Percentiles rank a stretch among this genome's conserved stretches.
Conservation (phyloP, 2,888 invertebrate genomes). For the Apodemia zela region DNA sequence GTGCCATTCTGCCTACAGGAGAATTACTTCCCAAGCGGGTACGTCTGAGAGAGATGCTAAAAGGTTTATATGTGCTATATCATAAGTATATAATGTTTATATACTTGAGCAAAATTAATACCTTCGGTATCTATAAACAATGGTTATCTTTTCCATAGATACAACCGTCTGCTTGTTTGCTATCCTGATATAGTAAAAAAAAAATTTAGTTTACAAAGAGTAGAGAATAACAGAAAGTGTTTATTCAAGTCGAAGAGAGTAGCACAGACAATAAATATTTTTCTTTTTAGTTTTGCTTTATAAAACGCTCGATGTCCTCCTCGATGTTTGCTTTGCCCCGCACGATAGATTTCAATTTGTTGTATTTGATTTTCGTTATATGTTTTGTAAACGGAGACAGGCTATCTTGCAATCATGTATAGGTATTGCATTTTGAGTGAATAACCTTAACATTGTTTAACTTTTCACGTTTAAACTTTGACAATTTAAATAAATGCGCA, state of each 20-base stretch:
- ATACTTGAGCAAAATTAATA: too few relatives aligned
- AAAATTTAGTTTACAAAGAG: neutral
- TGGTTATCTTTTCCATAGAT: too few relatives aligned
- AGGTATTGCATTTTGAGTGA: slow-evolving; percentile 19
- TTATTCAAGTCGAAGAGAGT: slow-evolving; percentile 46
- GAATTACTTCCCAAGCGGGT: too few relatives aligned
- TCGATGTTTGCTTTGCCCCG: slow-evolving; percentile 46
- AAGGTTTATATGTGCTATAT: too few relatives aligned
- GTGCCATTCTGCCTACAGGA: too few relatives aligned
- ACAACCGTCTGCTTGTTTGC: too few relatives aligned
- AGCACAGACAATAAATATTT: slow-evolving; percentile 60
- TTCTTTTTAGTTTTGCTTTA: slow-evolving; percentile 54
- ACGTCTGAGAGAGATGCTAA: too few relatives aligned
- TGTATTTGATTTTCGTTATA: slow-evolving; percentile 60
- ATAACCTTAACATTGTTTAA: slow-evolving; percentile 34
- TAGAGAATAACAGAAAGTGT: slow-evolving; percentile 32
- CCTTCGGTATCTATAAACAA: neutral
- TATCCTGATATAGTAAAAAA: neutral
- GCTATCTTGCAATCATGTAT: slow-evolving; percentile 21
- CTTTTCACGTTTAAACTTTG: neutral
- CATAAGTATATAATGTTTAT: too few relatives aligned
- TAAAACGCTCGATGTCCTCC: slow-evolving; percentile 41
- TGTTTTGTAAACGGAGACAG: slow-evolving; percentile 36
- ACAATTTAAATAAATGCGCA: too few relatives aligned
- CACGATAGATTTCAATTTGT: slow-evolving; percentile 57